Percentiles rank a stretch among this genome's conserved stretches.
Conservation (phyloP, 2,888 invertebrate genomes). For the Tetanocera ferruginea region DNA sequence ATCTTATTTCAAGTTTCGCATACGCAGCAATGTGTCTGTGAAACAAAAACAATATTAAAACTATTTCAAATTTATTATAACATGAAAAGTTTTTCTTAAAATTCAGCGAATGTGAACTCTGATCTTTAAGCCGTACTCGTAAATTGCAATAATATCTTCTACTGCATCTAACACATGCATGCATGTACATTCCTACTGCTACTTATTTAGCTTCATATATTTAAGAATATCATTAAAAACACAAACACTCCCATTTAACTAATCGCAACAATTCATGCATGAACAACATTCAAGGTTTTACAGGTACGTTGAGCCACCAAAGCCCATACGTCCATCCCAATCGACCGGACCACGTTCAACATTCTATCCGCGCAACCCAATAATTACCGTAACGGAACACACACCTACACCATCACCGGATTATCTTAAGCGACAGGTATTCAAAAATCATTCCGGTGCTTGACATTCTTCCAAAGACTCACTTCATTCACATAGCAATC, state of each 20-base stretch:
- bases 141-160: background rate
- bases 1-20: too few species aligned
- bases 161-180: slow-evolving; percentile 3
- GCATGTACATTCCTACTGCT: background rate
- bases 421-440: slow-evolving; percentile 83
- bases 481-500: background rate
- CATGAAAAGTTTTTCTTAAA: too few species aligned
- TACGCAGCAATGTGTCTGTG: too few species aligned
- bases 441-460: slow-evolving; percentile 21
- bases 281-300: slow-evolving; percentile 68
- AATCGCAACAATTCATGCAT: slow-evolving; percentile 46
- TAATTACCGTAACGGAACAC: slow-evolving; percentile 97
- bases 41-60: too few species aligned
- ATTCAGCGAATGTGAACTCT: background rate
- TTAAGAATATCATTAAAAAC: slow-evolving; percentile 40
- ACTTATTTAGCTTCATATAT: background rate
- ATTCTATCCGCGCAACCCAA: slow-evolving; percentile 86
- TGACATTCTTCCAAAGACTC: background rate
- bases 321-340: slow-evolving; percentile 63
- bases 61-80: too few species aligned
- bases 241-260: slow-evolving; percentile 55
- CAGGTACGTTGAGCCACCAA: slow-evolving; percentile 69
- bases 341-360: slow-evolving; percentile 65
- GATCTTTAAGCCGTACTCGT: background rate
- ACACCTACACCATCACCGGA: slow-evolving; percentile 94